Percentiles rank a stretch among this genome's conserved stretches.
phyloP scores from a whole-genome alignment of 2,797 vertebrate genomes.

The Pangasius krempfi region DNA sequence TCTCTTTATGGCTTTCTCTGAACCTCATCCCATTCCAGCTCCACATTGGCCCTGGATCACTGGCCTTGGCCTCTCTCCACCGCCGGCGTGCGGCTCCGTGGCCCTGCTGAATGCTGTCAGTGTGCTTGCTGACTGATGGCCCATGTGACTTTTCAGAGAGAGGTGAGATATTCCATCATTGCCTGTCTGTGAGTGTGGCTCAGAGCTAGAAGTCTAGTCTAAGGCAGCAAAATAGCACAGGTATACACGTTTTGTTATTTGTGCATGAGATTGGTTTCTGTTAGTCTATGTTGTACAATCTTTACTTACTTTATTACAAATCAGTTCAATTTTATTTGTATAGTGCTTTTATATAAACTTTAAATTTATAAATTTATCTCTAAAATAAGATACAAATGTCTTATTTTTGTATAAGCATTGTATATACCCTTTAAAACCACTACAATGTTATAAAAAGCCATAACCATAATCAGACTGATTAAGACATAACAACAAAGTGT shows the following conservation, averaged over 20 bases:
- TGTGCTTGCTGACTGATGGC: constrained; percentile 31
- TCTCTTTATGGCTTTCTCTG: constrained; percentile 29
- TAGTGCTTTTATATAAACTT: not conserved
- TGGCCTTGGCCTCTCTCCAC: constrained; percentile 30
- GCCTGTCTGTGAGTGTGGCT: constrained; percentile 7
- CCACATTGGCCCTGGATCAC: constrained; percentile 43
- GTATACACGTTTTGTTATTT: not conserved
- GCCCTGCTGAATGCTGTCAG: constrained; percentile 29
- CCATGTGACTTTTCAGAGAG: constrained; percentile 33
- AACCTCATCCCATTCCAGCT: constrained; percentile 33
- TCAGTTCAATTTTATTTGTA: not conserved
- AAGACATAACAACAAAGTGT: not conserved
- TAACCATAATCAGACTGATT: not conserved
- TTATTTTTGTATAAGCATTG: not conserved
- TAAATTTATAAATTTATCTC: not conserved
- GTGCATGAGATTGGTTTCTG: not conserved
- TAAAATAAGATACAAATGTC: not conserved
- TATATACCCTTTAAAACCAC: not conserved
- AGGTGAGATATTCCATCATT: constrained; percentile 21
- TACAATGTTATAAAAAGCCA: not conserved
- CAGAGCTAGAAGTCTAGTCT: not conserved
- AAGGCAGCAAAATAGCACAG: not conserved
- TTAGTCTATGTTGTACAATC: not conserved
- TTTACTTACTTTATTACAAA: not conserved
- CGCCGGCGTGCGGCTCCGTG: not conserved